Conservation (phyloP, 1,140 invertebrate genomes). For the Hypothenemus hampei region DNA sequence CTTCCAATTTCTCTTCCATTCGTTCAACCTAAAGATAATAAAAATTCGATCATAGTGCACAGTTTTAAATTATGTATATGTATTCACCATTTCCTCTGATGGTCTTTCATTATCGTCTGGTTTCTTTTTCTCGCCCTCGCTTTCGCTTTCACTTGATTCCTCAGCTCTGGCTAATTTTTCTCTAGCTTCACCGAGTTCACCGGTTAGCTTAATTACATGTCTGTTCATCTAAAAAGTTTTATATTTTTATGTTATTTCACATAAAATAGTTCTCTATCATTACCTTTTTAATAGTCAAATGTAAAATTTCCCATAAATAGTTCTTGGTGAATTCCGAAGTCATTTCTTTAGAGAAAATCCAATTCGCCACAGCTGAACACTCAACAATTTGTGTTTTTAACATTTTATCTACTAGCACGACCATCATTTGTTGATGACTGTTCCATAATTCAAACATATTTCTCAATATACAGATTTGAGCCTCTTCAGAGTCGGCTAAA, state of each 20-base stretch:
- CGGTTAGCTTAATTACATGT: conserved; percentile 81
- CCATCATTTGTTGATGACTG: conserved; percentile 95
- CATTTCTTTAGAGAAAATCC: conserved; percentile 99
- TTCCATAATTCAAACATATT: conserved; percentile 94
- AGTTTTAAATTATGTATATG: not conserved
- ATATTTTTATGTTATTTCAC: not conserved
- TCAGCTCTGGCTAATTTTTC: conserved; percentile 74
- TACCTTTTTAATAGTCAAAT: conserved; percentile 86
- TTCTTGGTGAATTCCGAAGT: conserved; percentile 86
- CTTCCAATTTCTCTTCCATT: conserved; percentile 93
- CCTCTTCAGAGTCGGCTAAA: conserved; percentile 89
- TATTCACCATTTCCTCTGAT: conserved; percentile 69
- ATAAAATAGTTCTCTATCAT: not conserved
- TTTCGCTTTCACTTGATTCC: conserved; percentile 72
- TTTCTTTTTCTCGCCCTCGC: conserved; percentile 57
- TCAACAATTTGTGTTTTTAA: conserved; percentile 96
- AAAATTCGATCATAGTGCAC: not conserved
- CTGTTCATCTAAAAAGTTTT: conserved; percentile 68
- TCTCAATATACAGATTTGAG: conserved; percentile 89
- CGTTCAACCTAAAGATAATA: conserved; percentile 59
- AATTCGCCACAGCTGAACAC: conserved; percentile 94
- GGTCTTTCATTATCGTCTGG: conserved; percentile 66
- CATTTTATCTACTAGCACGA: conserved; percentile 93
- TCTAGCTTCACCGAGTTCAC: conserved; percentile 78
- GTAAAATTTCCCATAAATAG: conserved; percentile 97